Base-by-base conservation (phyloP, 1,140 invertebrate species). In the Drosophila kohkoa region DNA sequence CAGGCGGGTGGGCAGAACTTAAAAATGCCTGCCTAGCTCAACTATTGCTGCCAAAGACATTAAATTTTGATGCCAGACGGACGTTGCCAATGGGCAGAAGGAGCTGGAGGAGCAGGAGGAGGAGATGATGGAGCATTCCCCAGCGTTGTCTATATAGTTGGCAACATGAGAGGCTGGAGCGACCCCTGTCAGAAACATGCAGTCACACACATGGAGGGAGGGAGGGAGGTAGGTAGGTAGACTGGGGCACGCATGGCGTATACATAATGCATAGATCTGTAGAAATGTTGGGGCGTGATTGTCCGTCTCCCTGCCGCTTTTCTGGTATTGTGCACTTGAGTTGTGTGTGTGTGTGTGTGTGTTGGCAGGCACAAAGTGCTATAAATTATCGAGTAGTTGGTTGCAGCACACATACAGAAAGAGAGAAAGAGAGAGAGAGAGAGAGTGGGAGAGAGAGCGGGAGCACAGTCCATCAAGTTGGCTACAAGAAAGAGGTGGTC, bases 381-480 rank as follows among this genome's bases (percentile, higher is more conserved):
- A 86, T 86, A 86, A 86, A 86, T 86, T 86, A 86, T 86, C 82
- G 82, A 87, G 82, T 87, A 86, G 82, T 79, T 85, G 75, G 75
- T 52, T 82, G 75, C 82, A 69, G 28, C 10, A 7, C 3, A 48
- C 1, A 10, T 11, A n/a, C 28, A 35, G 1, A 7, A n/a, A 59
- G 8, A 49, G 10, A 43, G 10, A 10, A 1, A 10, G 30, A 5
- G 35, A 59, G 8, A 49, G 10, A 43, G 10, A 10, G 7, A 10
- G 30, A 5, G 35, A 35, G 32, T 5, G 15, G 8, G 60, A 25
- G 20, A 20, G 2, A 25, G 11, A 28, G n/a, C 52, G 38, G 20
- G 20, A 45, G 48, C 55, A 59, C 54, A 73, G 70, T 73, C 70
- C 55, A 73, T 73, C 70, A 73, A 58, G 70, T 20, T 73, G 63